Conservation (phyloP, 35 echinoderm and acorn worm species). For the Lytechinus pictus region DNA sequence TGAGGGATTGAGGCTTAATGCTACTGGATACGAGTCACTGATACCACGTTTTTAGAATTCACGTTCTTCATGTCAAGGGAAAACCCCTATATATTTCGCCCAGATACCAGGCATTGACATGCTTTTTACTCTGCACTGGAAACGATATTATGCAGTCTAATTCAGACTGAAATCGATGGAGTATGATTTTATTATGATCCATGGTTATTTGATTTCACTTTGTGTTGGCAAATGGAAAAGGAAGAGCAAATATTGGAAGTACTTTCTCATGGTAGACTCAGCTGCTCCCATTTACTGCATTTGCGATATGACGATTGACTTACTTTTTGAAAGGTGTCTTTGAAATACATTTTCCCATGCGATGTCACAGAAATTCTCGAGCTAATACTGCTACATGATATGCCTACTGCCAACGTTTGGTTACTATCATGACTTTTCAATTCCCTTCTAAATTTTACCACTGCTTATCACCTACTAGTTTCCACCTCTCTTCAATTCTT, state of each 20-base stretch:
- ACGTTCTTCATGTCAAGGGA: background rate
- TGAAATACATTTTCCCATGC: background rate
- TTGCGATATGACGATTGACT: background rate
- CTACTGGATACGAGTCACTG: background rate
- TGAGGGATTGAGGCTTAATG: background rate
- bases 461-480: too few relatives aligned
- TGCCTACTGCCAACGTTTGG: too few relatives aligned
- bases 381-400: background rate
- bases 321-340: background rate
- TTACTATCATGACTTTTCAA: too few relatives aligned
- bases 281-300: background rate
- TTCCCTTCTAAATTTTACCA: too few relatives aligned
- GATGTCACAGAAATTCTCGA: background rate
- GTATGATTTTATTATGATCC: constrained; percentile 20
- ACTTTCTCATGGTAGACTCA: background rate
- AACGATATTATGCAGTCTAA: background rate
- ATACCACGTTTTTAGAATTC: background rate
- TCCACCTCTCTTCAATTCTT: too few relatives aligned
- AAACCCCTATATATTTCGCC: background rate
- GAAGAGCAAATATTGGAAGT: background rate
- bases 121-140: background rate
- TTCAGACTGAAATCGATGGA: background rate
- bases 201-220: constrained; percentile 4
- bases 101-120: background rate
- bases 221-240: background rate